Conservation (phyloP, 2,797 vertebrate genomes). For the Macroramphosus scolopax region DNA sequence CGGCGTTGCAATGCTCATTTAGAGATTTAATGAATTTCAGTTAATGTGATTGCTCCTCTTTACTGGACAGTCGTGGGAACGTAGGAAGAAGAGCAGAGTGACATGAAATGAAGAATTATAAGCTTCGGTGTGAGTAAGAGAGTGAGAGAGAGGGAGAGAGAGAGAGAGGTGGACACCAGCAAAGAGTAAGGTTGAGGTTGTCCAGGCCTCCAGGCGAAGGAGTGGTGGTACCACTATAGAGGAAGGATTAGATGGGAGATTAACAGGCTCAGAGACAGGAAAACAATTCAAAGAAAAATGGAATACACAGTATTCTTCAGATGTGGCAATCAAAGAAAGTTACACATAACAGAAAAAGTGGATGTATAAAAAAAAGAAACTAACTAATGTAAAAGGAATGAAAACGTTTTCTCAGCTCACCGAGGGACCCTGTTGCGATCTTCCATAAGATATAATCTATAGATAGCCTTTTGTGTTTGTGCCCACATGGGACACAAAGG, state of each 20-base stretch:
- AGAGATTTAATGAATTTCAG: constrained; percentile 4
- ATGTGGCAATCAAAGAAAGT: not conserved
- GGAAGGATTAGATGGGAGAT: constrained; percentile 51
- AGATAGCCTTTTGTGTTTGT: constrained; percentile 6
- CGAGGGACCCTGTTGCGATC: not conserved
- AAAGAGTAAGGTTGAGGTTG: constrained; percentile 29
- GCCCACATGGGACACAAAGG: constrained; percentile 23
- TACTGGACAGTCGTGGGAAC: not conserved
- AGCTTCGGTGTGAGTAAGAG: not conserved
- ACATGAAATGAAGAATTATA: not conserved
- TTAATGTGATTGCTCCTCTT: constrained; percentile 1
- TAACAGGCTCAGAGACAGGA: constrained; percentile 21
- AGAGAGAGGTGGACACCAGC: not conserved
- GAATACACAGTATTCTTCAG: constrained; percentile 6
- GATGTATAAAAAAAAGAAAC: no score
- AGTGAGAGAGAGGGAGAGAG: not conserved
- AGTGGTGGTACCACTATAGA: constrained; percentile 46
- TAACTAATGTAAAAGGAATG: constrained; percentile 1
- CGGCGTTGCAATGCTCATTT: constrained; percentile 14
- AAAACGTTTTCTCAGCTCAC: constrained; percentile 1
- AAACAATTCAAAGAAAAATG: constrained; percentile 14
- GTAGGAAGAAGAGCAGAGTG: not conserved
- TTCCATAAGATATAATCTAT: constrained; percentile 1
- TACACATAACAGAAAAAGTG: not conserved
- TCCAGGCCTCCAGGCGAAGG: constrained; percentile 52